Percentiles rank a stretch among this genome's conserved stretches.
Evolutionary conservation across 53 echinoderm and acorn worm species (phyloP).

Genomic region (Holothuria scabra): DNA sequence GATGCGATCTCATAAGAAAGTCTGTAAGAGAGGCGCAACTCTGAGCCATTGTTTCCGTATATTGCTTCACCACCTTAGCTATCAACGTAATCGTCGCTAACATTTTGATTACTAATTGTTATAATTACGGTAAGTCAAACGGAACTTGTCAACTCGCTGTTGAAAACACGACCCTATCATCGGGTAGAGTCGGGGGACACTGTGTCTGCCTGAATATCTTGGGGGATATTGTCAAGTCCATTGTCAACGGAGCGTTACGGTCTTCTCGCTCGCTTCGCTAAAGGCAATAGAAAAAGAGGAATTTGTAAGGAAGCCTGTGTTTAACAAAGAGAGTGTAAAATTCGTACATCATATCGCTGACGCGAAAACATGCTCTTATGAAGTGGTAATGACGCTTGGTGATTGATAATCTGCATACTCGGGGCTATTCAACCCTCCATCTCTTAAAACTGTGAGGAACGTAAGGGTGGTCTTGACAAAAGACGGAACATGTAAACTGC

Average conservation of each 20-base stretch:
- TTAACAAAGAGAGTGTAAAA: constrained; percentile 37
- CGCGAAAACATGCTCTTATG: constrained; percentile 23
- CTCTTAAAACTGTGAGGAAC: no score
- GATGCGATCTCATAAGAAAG: no score
- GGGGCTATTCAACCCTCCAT: no score
- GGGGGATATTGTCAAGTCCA: no score
- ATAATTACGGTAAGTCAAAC: constrained; percentile 33
- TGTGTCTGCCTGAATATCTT: no score
- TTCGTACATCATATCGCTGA: constrained; percentile 4
- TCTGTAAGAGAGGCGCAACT: no score
- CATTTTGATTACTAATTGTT: constrained; percentile 28
- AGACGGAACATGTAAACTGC: no score
- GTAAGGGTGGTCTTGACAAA: no score
- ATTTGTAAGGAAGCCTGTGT: constrained; percentile 21
- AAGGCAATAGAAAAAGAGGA: background rate
- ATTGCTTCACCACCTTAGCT: background rate
- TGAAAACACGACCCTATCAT: constrained; percentile 15
- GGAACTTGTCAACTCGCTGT: background rate
- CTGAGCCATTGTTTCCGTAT: background rate
- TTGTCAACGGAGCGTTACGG: no score
- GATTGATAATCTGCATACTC: constrained; percentile 3
- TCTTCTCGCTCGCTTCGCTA: background rate
- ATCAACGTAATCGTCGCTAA: constrained; percentile 10
- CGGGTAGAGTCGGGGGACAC: constrained; percentile 16
- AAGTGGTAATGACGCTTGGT: background rate